Evolutionary conservation across 2,888 invertebrate genomes (phyloP), one percentile per base, ranked within the genome.

Genomic region (Lymantria monacha): DNA sequence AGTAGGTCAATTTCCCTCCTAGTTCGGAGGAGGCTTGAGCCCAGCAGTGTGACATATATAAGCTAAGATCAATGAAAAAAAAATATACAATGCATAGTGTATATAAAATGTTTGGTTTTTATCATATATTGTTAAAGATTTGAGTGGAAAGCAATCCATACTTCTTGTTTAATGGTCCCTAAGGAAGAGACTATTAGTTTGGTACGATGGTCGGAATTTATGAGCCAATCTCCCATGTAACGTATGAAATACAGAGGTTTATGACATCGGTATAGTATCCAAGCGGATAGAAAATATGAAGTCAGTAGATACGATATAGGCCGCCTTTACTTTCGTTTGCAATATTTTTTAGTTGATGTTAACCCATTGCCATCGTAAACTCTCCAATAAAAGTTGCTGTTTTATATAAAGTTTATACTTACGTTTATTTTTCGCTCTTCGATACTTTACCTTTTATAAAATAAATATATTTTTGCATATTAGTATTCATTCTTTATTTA

Each of bases 161-260:
- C 66, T 69, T 70, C 65, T 58, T 71, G 74, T 70, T 78, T 83
- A 83, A 84, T 81, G 79, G 77, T 59, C 74, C 70, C 70, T 60
- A 61, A 76, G 76, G 77, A 82, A 74, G 74, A 72, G 72, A 81
- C 76, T 82, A 78, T 84, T 83, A 84, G 83, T 77, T 77, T 71
- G 69, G 63, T 78, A 74, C 72, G 73, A 71, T 70, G 64, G 62
- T 59, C 68, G 59, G 68, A 73, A 84, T 83, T 84, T 84, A 84
- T 81, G 71, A 58, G 53, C 64, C 78, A 74, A 80, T 81, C 73
- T 78, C 64, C 68, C 70, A 64, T 66, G 62, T 60, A 58, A 61
- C 64, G 64, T 71, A 70, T 71, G 70, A 69, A 73, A 70, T 68
- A 70, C 60, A 57, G 60, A 57, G 66, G 63, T 61, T 66, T 52